A percentile compares a stretch with the other conserved stretches of the same genome.
These are phyloP conservation scores for Nothobranchius furzeri DNA, from an alignment of 2,113 vertebrate genomes.

Conservation along the genomic window DNA sequence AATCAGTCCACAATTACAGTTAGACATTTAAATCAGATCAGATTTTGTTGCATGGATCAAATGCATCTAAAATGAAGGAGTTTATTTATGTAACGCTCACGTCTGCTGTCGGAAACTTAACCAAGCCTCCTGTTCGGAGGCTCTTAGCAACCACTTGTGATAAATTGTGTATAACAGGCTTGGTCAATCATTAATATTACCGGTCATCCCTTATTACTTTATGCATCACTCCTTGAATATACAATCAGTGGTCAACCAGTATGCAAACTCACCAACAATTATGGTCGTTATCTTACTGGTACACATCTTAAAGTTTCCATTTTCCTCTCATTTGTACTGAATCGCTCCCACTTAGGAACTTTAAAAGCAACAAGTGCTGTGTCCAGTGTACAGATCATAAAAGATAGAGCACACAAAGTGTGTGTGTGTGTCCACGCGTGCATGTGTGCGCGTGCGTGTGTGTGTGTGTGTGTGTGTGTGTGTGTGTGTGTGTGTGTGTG, in stretches of 20 bases:
- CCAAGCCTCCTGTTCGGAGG: constrained; percentile 36
- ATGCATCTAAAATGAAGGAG: neutral
- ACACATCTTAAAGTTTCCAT: constrained; percentile 2
- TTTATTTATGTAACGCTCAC: too few relatives aligned
- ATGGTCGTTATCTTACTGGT: constrained; percentile 3
- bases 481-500: constrained; percentile 7
- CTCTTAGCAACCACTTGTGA: constrained; percentile 74
- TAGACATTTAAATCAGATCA: neutral
- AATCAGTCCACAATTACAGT: constrained; percentile 14
- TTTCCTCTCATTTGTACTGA: constrained; percentile 9
- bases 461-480: too few relatives aligned
- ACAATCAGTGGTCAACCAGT: constrained; percentile 16
- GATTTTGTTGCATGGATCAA: constrained; percentile 13
- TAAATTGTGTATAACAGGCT: constrained; percentile 39
- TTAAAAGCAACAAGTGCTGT: constrained; percentile 55
- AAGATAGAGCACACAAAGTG: constrained; percentile 19
- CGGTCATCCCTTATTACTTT: constrained; percentile 44
- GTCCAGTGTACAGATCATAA: constrained; percentile 21
- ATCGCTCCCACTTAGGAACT: constrained; percentile 18
- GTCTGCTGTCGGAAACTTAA: constrained; percentile 27
- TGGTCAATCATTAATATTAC: constrained; percentile 77
- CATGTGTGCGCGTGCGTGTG: too few relatives aligned
- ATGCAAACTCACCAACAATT: constrained; percentile 34
- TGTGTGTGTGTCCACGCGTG: too few relatives aligned
- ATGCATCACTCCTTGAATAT: constrained; percentile 31